A percentile compares a stretch with the other conserved stretches of the same genome.
Conservation (phyloP, 1,140 invertebrate species). For the Copidosoma floridanum region DNA sequence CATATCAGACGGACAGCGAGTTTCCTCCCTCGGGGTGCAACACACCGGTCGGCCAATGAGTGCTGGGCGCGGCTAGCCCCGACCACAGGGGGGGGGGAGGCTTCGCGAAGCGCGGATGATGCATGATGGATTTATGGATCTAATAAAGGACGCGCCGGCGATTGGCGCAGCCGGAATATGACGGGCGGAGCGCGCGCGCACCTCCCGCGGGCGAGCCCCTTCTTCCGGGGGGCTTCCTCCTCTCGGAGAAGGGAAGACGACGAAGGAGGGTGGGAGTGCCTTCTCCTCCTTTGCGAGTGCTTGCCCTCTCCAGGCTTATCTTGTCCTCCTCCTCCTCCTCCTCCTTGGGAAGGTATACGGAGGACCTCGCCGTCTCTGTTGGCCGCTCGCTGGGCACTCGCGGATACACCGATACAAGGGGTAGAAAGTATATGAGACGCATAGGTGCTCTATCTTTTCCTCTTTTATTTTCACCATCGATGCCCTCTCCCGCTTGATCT, state of each 20-base stretch:
- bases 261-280: not conserved
- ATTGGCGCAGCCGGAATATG: conserved; percentile 57
- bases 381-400: too few relatives aligned
- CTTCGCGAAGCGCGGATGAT: conserved; percentile 40
- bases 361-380: too few relatives aligned
- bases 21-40: too few relatives aligned
- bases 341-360: too few relatives aligned
- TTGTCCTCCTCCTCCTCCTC: conserved; percentile 25
- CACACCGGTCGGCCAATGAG: conserved; percentile 50
- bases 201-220: conserved; percentile 6
- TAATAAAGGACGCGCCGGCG: conserved; percentile 56
- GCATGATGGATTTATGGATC: conserved; percentile 62
- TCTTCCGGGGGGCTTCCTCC: not conserved
- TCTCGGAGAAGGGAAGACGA: conserved; percentile 8
- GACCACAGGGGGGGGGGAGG: too few relatives aligned
- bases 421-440: too few relatives aligned
- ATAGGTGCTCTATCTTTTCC: too few relatives aligned
- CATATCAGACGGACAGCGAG: conserved; percentile 25
- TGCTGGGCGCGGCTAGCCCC: conserved; percentile 26
- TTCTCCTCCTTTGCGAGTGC: not conserved
- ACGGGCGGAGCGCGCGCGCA: conserved; percentile 51
- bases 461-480: too few relatives aligned
- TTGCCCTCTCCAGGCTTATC: conserved; percentile 23
- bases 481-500: too few relatives aligned
- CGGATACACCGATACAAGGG: too few relatives aligned